These are phyloP conservation scores for Drosophila cyrtoloma DNA, from an alignment of 2,888 invertebrate species.

Conservation along the genomic window DNA sequence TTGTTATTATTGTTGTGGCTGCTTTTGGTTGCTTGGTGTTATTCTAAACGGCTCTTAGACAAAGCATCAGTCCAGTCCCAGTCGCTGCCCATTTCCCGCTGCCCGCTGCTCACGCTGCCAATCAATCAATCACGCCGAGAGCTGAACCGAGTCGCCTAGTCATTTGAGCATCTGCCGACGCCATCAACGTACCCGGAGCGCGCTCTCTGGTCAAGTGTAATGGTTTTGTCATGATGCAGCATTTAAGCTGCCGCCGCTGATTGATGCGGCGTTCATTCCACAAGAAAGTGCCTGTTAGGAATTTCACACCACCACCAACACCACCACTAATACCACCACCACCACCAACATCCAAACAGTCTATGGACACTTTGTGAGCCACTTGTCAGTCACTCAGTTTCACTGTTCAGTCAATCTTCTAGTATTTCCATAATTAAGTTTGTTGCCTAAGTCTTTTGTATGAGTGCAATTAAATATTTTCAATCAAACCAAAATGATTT, in stretches of 20 bases:
- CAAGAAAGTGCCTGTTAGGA: slow-evolving; percentile 71
- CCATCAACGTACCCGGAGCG: slow-evolving; percentile 42
- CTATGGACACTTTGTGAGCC: slow-evolving; percentile 68
- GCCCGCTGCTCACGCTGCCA: slow-evolving; percentile 81
- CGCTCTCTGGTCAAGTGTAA: slow-evolving; percentile 77
- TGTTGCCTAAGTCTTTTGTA: slow-evolving; percentile 62
- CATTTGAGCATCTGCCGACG: slow-evolving; percentile 81
- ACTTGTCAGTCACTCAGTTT: slow-evolving; percentile 46
- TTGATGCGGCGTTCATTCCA: slow-evolving; percentile 70
- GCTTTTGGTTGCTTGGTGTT: slow-evolving; percentile 60
- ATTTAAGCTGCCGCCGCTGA: slow-evolving; percentile 80
- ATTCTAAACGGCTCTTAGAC: slow-evolving; percentile 82
- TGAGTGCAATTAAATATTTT: slow-evolving; percentile 1
- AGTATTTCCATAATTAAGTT: slow-evolving; percentile 46
- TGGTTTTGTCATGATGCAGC: slow-evolving; percentile 84
- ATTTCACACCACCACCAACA: slow-evolving; percentile 70
- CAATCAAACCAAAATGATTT: background rate
- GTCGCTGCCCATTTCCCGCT: slow-evolving; percentile 31
- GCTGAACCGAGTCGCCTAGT: slow-evolving; percentile 67
- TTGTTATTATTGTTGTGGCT: slow-evolving; percentile 23
- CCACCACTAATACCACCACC: slow-evolving; percentile 18
- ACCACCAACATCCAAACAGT: slow-evolving; percentile 15
- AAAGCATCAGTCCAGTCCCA: slow-evolving; percentile 58
- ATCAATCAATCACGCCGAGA: slow-evolving; percentile 79
- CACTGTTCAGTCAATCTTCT: slow-evolving; percentile 28